These are phyloP conservation scores for Imbricaverruca yamaguchii DNA, from an alignment of 2,888 invertebrate species.

Conservation along the genomic window DNA sequence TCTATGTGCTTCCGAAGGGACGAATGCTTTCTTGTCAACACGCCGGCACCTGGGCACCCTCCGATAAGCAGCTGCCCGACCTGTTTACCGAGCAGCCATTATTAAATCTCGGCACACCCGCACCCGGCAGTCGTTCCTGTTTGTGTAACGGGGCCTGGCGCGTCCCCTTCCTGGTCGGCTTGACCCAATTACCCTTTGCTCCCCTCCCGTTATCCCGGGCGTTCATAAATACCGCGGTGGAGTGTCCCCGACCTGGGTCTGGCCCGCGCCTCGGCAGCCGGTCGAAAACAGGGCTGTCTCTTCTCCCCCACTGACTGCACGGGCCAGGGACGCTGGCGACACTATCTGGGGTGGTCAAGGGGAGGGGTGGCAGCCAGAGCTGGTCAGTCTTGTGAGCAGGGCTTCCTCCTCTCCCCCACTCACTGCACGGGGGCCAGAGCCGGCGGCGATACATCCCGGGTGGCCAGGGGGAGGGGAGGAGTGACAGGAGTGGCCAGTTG, in stretches of 20 bases:
- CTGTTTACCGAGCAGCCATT: neutral
- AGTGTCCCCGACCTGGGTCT: neutral
- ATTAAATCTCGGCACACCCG: neutral
- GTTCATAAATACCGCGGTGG: neutral
- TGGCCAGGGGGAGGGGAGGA: too few relatives aligned
- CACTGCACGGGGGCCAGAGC: too few relatives aligned
- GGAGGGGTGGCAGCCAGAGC: too few relatives aligned
- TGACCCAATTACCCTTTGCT: neutral
- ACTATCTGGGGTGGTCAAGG: neutral
- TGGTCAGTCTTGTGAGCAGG: too few relatives aligned
- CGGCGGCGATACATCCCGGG: too few relatives aligned
- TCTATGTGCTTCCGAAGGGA: too few relatives aligned
- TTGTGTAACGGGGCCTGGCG: constrained; percentile 20
- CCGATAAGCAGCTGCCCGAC: neutral
- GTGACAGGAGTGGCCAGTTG: too few relatives aligned
- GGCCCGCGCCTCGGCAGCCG: neutral
- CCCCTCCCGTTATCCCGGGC: constrained; percentile 8
- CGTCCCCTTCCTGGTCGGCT: constrained; percentile 10
- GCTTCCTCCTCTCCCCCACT: too few relatives aligned
- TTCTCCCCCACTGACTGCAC: neutral
- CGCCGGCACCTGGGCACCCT: too few relatives aligned
- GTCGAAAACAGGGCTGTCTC: neutral
- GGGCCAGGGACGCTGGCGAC: neutral
- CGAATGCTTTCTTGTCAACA: too few relatives aligned
- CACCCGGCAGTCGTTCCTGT: neutral